Base-by-base conservation (phyloP, 2,797 vertebrate genomes). In the Chromis chromis region DNA sequence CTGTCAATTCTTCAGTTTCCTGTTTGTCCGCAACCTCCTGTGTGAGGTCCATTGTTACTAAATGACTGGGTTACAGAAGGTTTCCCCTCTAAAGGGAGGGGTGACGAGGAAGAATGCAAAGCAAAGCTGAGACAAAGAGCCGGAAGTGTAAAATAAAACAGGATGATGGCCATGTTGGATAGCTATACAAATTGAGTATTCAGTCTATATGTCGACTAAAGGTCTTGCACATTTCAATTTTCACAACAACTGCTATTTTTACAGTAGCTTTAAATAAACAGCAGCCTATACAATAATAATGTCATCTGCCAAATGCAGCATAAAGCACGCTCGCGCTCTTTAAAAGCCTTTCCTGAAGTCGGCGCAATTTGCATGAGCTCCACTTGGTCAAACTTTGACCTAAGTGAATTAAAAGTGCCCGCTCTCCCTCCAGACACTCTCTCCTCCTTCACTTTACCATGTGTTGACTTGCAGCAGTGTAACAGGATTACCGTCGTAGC, bases 401-500 rank as follows among this genome's bases (percentile, higher is more conserved):
- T 77, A 65, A 88, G 80, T 40, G 61, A 85, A 44, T 82, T 83
- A 81, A 83, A 85, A 53, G 39, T 9, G 71, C 61, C 72, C 76
- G 0, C 9, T 33, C 57, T 77, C 59, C 70, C 76, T 55, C 16
- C 76, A 60, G 66, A 66, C 60, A 4, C 61, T 17, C 28, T 14
- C 53, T n/a, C 62, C 31, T 4, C 50, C 46, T 24, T 31, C 54
- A 0, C 65, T 19, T 31, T 9, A 36, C 69, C 62, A 1, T 1
- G 81, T 50, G 85, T 79, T 48, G 67, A 84, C 75, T 82, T 16
- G 78, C 48, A 50, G 69, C 71, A 4, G 54, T 44, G 86, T 87
- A 90, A 88, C 83, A 56, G 81, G 89, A 90, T 92, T 91, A 90
- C 59, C 67, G 3, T 21, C 8, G 22, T 21, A 36, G 81, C 80